A percentile compares a stretch with the other conserved stretches of the same genome.
These are phyloP conservation scores for Poeciliopsis infans DNA, from an alignment of 2,797 vertebrate genomes.

Conservation along the genomic window DNA sequence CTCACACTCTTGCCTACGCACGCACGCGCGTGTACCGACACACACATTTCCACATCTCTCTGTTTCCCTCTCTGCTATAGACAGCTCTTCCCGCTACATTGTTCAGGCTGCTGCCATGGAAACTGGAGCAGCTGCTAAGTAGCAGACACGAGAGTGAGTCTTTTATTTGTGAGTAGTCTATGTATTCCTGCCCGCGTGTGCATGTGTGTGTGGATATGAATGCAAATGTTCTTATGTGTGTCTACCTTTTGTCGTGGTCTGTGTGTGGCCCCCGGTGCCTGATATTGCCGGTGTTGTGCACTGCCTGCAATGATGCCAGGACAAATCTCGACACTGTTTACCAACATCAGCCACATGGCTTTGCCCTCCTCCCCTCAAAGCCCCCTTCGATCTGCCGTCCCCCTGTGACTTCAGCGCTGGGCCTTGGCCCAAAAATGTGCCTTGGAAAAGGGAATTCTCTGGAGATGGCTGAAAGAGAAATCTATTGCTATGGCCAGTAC, in stretches of 20 bases:
- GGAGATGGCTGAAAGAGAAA: constrained; percentile 73
- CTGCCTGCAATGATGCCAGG: constrained; percentile 81
- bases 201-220: constrained; percentile 71
- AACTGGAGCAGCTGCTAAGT: constrained; percentile 94
- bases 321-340: constrained; percentile 91
- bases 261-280: constrained; percentile 80
- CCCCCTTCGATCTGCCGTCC: constrained; percentile 18
- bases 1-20: constrained; percentile 64
- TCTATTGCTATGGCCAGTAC: constrained; percentile 71
- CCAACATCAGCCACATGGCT: constrained; percentile 92
- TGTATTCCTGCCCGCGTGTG: constrained; percentile 71
- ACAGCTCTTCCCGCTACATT: constrained; percentile 84
- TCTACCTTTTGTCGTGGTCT: constrained; percentile 79
- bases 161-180: constrained; percentile 79
- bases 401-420: constrained; percentile 55
- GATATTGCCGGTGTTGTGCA: constrained; percentile 80
- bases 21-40: not conserved
- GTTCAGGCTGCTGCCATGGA: constrained; percentile 86
- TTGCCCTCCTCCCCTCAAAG: constrained; percentile 62
- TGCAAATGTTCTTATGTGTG: constrained; percentile 82
- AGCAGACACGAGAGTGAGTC: constrained; percentile 82
- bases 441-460: constrained; percentile 81
- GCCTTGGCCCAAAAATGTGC: constrained; percentile 86
- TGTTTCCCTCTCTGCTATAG: constrained; percentile 60
- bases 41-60: not conserved